Base-by-base conservation (phyloP, 2,797 vertebrate species). In the Semotilus atromaculatus region DNA sequence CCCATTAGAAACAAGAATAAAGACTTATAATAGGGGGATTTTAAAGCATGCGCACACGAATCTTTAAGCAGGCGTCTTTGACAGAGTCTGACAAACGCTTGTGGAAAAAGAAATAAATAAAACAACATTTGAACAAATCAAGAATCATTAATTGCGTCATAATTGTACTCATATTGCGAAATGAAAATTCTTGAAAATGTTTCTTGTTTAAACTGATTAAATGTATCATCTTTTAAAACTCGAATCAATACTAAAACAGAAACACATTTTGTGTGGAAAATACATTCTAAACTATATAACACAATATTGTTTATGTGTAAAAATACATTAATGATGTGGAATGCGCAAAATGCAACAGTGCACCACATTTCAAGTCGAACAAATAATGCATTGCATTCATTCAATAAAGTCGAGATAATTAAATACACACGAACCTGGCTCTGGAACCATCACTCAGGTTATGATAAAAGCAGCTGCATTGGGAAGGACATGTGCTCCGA, bases 401-500 rank as follows among this genome's bases (percentile, higher is more conserved):
- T 93, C 93, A 94, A 94, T 93, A 91, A 89, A 96, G 88, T 90
- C 91, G 86, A 90, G 89, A 43, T 40, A 62, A 71, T 62, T 23
- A 83, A 70, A 55, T 8, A n/a, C 3, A 60, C 70, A 38, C 95
- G 79, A 96, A 99, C 98, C 98, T 98, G 93, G 96, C 95, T 91
- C 96, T 98, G 26, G 94, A 96, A 89, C 97, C 97, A 66, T 99
- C 97, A 78, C 94, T 92, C 91, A 97, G 91, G 90, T 96, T 94
- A 90, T 97, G 96, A 92, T 97, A 97, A 88, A 96, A 94, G 90
- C 98, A 99, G 95, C 96, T 99, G 94, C 98, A 99, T 82, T 97
- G 98, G 1, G 97, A 95, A 13, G 97, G 98, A 85, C 98, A 99
- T 1, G 94, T 94, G 80, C 89, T 91, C 66, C 88, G 90, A 0